Evolutionary conservation across 2,797 vertebrate species (phyloP).

Genomic region (Fistularia tabacaria): DNA sequence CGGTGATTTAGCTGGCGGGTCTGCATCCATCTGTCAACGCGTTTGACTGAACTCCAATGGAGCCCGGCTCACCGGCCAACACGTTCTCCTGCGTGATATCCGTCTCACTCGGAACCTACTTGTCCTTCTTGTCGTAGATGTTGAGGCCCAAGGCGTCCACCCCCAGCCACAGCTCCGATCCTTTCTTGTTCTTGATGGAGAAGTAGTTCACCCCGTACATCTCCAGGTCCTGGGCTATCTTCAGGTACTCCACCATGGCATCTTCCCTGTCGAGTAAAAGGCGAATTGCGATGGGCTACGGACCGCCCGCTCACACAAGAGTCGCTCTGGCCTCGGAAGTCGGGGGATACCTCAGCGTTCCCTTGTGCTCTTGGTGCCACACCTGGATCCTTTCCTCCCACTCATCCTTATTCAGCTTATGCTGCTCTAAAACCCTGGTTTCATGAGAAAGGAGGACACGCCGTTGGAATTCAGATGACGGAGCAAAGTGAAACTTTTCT

Average conservation of each 20-base stretch:
- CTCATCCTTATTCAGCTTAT: constrained; percentile 93
- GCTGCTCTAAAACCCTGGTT: constrained; percentile 93
- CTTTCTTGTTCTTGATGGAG: constrained; percentile 97
- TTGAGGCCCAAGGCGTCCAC: constrained; percentile 95
- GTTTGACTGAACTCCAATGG: too few relatives aligned
- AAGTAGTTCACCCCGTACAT: constrained; percentile 99
- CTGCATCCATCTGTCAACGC: too few relatives aligned
- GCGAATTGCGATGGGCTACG: constrained; percentile 10
- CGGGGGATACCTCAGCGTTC: constrained; percentile 85
- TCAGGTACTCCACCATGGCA: constrained; percentile 94
- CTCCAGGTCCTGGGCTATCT: constrained; percentile 96
- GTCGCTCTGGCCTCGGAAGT: not conserved
- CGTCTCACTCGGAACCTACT: constrained; percentile 62
- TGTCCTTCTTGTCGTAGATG: constrained; percentile 95
- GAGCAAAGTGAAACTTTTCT: constrained; percentile 37
- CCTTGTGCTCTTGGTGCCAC: constrained; percentile 94
- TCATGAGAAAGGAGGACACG: constrained; percentile 37
- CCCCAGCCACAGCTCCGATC: constrained; percentile 92
- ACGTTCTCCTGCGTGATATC: not conserved
- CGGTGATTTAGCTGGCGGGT: too few relatives aligned
- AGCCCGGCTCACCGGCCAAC: not conserved
- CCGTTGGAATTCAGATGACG: constrained; percentile 36
- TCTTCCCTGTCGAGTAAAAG: constrained; percentile 80
- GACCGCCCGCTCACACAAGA: not conserved
- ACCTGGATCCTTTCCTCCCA: constrained; percentile 97